Evolutionary conservation across 2,113 vertebrate species (phyloP).

Genomic region (Poeciliopsis occidentalis): DNA sequence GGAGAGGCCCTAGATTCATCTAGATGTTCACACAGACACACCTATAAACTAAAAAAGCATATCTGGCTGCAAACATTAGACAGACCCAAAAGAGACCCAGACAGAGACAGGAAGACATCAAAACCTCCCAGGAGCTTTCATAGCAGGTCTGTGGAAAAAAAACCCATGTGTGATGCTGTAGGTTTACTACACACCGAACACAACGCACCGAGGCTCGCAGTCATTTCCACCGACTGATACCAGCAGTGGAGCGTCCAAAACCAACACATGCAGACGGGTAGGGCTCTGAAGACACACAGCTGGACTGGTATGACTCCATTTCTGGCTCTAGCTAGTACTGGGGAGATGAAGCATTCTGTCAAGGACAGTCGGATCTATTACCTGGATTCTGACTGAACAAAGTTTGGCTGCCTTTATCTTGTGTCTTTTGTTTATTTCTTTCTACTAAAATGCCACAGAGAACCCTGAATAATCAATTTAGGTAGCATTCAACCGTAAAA

Average conservation of each 20-base stretch:
- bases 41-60: slow-evolving; percentile 1
- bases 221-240: slow-evolving; percentile 17
- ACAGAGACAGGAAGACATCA: neutral
- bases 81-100: slow-evolving; percentile 2
- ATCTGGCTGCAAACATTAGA: slow-evolving; percentile 27
- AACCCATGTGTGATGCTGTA: neutral
- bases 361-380: neutral
- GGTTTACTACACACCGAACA: slow-evolving; percentile 13
- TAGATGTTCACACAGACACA: slow-evolving; percentile 23
- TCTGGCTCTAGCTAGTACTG: neutral
- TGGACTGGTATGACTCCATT: neutral
- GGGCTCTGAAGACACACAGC: neutral
- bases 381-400: neutral
- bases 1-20: slow-evolving; percentile 6
- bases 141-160: slow-evolving; percentile 14
- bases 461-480: too few relatives aligned
- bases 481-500: too few relatives aligned
- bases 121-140: slow-evolving; percentile 12
- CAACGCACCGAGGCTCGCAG: slow-evolving; percentile 12
- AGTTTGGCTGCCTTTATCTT: too few relatives aligned
- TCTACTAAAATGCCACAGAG: too few relatives aligned
- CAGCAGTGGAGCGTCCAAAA: neutral
- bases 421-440: too few relatives aligned
- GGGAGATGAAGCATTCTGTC: neutral
- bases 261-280: neutral